Conservation (phyloP, 2,888 invertebrate genomes). For the Latrodectus elegans region DNA sequence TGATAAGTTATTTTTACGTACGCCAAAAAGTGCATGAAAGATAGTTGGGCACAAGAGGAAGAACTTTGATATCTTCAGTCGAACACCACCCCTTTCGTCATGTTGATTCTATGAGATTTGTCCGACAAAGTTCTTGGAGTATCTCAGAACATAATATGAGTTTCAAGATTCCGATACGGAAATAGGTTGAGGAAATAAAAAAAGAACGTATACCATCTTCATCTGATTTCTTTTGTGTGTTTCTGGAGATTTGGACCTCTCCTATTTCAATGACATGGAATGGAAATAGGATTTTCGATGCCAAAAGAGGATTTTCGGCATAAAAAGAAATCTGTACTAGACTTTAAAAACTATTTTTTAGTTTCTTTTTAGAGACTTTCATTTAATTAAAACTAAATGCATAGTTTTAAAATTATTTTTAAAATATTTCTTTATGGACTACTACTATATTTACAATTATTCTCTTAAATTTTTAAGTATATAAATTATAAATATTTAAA, state of each 20-base stretch:
- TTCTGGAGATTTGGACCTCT: constrained; percentile 42
- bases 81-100: no score
- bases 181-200: constrained; percentile 16
- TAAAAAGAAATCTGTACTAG: no score
- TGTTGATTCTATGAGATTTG: background rate
- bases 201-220: constrained; percentile 19
- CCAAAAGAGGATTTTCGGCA: constrained; percentile 23
- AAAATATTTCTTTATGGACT: no score
- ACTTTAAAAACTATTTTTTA: no score
- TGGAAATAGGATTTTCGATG: constrained; percentile 32
- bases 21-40: background rate
- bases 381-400: no score
- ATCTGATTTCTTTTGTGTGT: constrained; percentile 33
- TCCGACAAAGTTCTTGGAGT: constrained; percentile 6
- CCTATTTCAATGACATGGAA: constrained; percentile 19
- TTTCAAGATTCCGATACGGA: constrained; percentile 5
- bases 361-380: no score
- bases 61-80: no score
- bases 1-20: background rate
- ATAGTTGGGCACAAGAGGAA: background rate
- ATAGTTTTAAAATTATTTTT: no score
- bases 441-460: no score
- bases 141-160: constrained; percentile 21
- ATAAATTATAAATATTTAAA: no score
- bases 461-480: no score